Conservation (phyloP, 2,113 vertebrate genomes). For the Epinephelus cyanopodus region DNA sequence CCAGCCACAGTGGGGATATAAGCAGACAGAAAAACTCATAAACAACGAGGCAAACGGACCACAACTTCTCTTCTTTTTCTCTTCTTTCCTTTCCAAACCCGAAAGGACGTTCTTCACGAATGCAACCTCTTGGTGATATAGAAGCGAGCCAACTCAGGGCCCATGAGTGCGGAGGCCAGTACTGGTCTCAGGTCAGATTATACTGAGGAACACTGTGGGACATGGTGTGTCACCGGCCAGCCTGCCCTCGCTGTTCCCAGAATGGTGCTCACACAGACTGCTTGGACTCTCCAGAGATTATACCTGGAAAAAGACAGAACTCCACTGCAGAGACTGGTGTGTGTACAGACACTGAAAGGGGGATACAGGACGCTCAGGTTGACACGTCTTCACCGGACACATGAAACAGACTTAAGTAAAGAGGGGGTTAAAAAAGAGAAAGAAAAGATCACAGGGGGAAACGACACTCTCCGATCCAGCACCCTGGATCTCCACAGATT, state of each 20-base stretch:
- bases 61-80: constrained; percentile 42
- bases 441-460: constrained; percentile 5
- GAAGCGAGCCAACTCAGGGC: constrained; percentile 72
- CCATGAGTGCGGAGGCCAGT: constrained; percentile 47
- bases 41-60: constrained; percentile 52
- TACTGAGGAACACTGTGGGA: constrained; percentile 28
- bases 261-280: constrained; percentile 65
- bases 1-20: constrained; percentile 70
- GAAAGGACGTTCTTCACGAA: constrained; percentile 34
- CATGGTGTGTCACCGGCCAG: constrained; percentile 20
- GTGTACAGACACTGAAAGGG: constrained; percentile 49
- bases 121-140: constrained; percentile 28
- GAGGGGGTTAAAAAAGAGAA: constrained; percentile 13
- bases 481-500: constrained; percentile 47
- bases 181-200: constrained; percentile 50
- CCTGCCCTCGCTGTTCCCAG: constrained; percentile 39
- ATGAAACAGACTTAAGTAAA: constrained; percentile 10
- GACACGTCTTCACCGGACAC: constrained; percentile 43
- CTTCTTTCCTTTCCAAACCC: constrained; percentile 33
- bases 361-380: constrained; percentile 61
- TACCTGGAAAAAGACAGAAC: constrained; percentile 27
- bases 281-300: constrained; percentile 49
- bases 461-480: constrained; percentile 20
- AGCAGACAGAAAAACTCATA: constrained; percentile 47
- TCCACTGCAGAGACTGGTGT: constrained; percentile 43